A percentile compares a stretch with the other conserved stretches of the same genome.
Conservation (phyloP, 2,888 invertebrate genomes). For the Chydorus sphaericus region DNA sequence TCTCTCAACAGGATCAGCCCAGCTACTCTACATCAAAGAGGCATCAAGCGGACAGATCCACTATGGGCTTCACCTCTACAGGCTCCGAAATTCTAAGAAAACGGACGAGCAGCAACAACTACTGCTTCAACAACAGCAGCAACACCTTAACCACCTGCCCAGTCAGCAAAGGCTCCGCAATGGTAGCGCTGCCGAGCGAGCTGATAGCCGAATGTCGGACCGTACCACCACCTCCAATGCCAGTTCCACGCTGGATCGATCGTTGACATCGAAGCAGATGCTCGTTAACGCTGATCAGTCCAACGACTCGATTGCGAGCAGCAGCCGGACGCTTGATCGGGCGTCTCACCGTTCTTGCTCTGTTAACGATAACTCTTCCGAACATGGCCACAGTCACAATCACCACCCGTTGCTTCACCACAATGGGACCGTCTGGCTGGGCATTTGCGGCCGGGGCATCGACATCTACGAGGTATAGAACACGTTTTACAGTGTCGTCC, state of each 20-base stretch:
- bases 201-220: conserved; percentile 3
- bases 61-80: conserved; percentile 73
- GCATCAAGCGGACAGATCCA: conserved; percentile 42
- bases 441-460: conserved; percentile 82
- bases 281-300: background rate
- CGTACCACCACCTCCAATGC: background rate
- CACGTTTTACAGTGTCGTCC: no score
- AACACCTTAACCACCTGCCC: background rate
- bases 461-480: conserved; percentile 53
- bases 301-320: background rate
- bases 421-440: conserved; percentile 49
- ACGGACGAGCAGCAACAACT: conserved; percentile 8
- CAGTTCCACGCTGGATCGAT: conserved; percentile 2
- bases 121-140: background rate
- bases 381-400: background rate
- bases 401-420: background rate
- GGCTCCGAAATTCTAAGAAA: conserved; percentile 35
- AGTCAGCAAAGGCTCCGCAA: background rate
- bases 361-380: background rate
- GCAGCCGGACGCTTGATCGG: background rate
- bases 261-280: background rate
- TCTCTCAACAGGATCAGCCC: conserved; percentile 62
- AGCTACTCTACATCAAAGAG: conserved; percentile 75
- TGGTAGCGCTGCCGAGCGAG: conserved; percentile 1
- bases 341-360: background rate